Percentiles rank a stretch among this genome's conserved stretches.
Conservation (phyloP, 2,797 vertebrate genomes). For the Bucorvus abyssinicus region DNA sequence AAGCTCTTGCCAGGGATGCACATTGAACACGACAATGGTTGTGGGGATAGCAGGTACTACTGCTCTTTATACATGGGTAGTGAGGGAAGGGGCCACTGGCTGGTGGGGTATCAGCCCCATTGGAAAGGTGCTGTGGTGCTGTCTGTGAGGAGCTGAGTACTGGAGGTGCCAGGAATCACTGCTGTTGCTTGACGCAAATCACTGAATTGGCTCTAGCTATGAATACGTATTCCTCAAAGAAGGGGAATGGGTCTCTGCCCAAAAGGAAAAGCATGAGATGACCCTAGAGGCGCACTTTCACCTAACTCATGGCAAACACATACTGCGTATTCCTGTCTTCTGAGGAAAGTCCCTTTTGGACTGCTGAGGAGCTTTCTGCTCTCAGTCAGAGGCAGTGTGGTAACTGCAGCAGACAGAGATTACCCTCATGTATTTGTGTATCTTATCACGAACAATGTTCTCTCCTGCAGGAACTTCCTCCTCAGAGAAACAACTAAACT, state of each 20-base stretch:
- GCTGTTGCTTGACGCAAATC: background rate
- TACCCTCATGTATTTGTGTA: background rate
- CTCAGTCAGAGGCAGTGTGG: background rate
- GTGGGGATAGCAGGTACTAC: background rate
- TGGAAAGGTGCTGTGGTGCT: background rate
- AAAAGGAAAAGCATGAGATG: background rate
- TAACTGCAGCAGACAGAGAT: background rate
- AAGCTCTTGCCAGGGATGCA: background rate
- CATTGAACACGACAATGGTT: fast-evolving
- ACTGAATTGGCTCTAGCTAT: background rate
- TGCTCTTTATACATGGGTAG: background rate
- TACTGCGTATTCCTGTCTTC: background rate
- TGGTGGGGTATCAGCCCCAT: background rate
- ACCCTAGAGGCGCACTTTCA: background rate
- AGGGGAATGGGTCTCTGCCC: background rate
- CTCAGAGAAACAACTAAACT: constrained; percentile 46
- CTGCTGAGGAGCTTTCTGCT: background rate
- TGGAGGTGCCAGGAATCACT: background rate
- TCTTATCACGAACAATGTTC: background rate
- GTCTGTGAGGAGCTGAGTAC: background rate
- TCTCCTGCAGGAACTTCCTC: constrained; percentile 53
- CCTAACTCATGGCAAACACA: background rate
- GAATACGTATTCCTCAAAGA: background rate
- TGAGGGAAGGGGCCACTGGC: background rate
- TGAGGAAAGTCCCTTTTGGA: background rate